phyloP scores from a whole-genome alignment of 2,113 vertebrate species.

The Campylomormyrus tamandua region DNA sequence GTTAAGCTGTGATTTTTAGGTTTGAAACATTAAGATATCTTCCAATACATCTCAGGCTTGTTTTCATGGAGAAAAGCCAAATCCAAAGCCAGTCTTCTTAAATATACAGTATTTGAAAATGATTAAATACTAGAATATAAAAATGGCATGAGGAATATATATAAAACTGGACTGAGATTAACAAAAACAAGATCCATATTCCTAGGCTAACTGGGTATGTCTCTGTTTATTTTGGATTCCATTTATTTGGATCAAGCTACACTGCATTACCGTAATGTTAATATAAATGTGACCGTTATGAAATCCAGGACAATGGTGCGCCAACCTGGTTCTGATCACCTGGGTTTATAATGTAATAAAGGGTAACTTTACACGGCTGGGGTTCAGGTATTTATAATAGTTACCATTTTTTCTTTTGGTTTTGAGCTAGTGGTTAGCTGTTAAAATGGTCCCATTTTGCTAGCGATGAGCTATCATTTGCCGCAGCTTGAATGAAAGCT shows the following conservation, averaged over 20 bases:
- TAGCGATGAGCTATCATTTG: slow-evolving; percentile 81
- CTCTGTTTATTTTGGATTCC: background rate
- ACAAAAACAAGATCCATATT: background rate
- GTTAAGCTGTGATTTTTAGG: background rate
- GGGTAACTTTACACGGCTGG: background rate
- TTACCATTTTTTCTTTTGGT: background rate
- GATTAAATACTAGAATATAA: background rate
- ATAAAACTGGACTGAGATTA: background rate
- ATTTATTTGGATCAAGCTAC: background rate
- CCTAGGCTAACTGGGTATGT: background rate
- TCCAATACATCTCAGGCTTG: background rate
- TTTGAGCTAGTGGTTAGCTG: slow-evolving; percentile 38
- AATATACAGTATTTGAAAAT: background rate
- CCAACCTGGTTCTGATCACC: background rate
- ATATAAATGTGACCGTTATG: background rate
- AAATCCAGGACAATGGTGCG: background rate
- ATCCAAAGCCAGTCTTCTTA: background rate
- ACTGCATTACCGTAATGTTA: background rate
- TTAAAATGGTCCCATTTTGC: slow-evolving; percentile 56
- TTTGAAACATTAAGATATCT: background rate
- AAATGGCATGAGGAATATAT: background rate
- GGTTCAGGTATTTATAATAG: background rate
- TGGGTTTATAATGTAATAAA: background rate
- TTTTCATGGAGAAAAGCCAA: background rate
- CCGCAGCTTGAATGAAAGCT: slow-evolving; percentile 80